Evolutionary conservation across 2,113 vertebrate species (phyloP).

Genomic region (Grus americana): DNA sequence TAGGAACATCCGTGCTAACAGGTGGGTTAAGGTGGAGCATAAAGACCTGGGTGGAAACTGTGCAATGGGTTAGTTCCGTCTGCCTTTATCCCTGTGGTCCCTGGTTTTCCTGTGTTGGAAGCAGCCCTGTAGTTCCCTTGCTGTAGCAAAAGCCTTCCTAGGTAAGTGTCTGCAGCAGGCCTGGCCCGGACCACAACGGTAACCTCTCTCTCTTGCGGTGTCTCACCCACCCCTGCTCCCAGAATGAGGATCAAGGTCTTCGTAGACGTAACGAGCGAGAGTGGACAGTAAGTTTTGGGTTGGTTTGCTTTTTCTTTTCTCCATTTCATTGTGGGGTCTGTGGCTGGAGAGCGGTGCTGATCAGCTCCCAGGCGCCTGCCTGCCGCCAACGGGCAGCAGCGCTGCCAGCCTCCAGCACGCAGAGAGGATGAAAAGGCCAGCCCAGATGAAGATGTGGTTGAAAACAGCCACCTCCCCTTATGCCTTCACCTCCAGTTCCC

Average conservation of each 20-base stretch:
- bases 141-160: neutral
- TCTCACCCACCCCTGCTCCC: constrained; percentile 61
- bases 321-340: neutral
- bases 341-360: neutral
- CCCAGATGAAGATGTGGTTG: neutral
- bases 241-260: constrained; percentile 85
- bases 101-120: constrained; percentile 10
- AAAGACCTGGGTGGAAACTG: fast-evolving
- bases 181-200: neutral
- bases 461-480: neutral
- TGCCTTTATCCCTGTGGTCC: neutral
- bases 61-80: neutral
- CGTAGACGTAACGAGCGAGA: constrained; percentile 84
- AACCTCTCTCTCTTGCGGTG: constrained; percentile 64
- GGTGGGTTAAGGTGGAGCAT: neutral
- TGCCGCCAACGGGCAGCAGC: neutral
- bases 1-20: neutral
- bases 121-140: constrained; percentile 33
- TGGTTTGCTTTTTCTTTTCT: constrained; percentile 13
- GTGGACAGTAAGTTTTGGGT: constrained; percentile 77
- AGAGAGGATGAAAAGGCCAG: neutral
- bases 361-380: neutral
- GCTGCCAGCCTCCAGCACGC: neutral
- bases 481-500: neutral
- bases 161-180: constrained; percentile 16